Evolutionary conservation across 1,140 invertebrate genomes (phyloP).

Genomic region (Dendroctonus ponderosae): DNA sequence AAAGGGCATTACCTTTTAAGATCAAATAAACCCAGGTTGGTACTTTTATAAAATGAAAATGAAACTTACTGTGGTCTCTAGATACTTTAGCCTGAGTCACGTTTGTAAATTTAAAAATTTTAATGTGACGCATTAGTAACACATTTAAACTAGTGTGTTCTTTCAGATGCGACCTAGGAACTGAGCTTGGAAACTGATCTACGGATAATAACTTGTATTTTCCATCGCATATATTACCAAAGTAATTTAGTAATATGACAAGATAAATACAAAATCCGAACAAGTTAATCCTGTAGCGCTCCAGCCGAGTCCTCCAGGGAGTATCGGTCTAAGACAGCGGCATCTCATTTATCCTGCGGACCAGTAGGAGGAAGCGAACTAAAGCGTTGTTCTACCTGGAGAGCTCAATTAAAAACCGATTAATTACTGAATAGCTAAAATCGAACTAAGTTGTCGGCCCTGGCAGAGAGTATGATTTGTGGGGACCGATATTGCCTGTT

Average conservation of each 20-base stretch:
- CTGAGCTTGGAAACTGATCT: no score
- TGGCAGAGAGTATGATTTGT: conserved; percentile 43
- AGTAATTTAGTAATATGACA: conserved; percentile 49
- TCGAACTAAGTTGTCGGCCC: conserved; percentile 43
- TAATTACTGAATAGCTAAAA: conserved; percentile 47
- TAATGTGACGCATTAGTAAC: no score
- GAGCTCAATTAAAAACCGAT: conserved; percentile 47
- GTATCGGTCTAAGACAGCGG: conserved; percentile 44
- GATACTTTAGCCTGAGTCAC: no score
- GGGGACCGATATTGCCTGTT: conserved; percentile 41
- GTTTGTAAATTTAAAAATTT: no score
- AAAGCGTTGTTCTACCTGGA: conserved; percentile 30
- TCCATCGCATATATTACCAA: conserved; percentile 32
- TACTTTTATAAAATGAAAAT: conserved; percentile 14
- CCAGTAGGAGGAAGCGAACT: conserved; percentile 28
- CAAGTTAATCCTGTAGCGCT: conserved; percentile 44
- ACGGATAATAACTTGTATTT: conserved; percentile 17
- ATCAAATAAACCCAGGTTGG: conserved; percentile 22
- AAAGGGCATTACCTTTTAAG: conserved; percentile 24
- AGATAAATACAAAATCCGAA: conserved; percentile 48
- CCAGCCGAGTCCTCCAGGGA: conserved; percentile 37
- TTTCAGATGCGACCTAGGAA: no score
- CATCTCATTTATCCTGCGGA: conserved; percentile 44
- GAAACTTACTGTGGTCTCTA: background rate
- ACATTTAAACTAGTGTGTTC: no score